These are phyloP conservation scores for Gastracanthus pulcherrimus DNA, from an alignment of 2,888 invertebrate genomes.

Conservation along the genomic window DNA sequence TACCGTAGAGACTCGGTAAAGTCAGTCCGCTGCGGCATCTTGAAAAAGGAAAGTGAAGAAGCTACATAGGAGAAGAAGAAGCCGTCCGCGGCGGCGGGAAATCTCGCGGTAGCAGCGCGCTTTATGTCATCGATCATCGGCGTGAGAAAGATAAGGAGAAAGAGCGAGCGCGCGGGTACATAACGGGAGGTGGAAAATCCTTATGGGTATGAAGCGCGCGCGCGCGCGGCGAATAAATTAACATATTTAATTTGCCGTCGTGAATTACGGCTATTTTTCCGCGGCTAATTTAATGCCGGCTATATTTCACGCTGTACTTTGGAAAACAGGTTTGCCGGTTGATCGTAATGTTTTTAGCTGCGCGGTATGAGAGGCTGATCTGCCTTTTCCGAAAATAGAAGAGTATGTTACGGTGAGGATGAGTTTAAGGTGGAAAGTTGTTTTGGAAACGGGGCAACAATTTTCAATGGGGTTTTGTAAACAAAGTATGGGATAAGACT, in stretches of 20 bases:
- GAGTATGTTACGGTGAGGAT: background rate
- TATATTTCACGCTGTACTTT: background rate
- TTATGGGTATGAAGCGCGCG: background rate
- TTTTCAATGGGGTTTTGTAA: no score
- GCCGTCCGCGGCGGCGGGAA: background rate
- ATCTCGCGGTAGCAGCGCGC: background rate
- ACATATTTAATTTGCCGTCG: background rate
- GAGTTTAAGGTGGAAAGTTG: background rate
- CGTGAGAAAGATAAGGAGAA: slow-evolving; percentile 46
- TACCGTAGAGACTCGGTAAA: background rate
- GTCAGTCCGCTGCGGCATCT: background rate
- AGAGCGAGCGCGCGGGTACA: background rate
- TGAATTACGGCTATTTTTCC: background rate
- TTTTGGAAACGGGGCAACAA: background rate
- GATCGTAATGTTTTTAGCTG: no score
- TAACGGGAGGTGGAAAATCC: no score
- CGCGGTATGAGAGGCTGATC: no score
- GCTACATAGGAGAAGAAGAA: background rate
- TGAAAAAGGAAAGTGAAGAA: slow-evolving; percentile 46
- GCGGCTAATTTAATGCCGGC: background rate
- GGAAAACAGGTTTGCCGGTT: background rate
- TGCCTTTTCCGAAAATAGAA: background rate
- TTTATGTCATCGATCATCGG: slow-evolving; percentile 52
- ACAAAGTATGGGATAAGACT: no score
- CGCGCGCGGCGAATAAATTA: background rate